A percentile compares a stretch with the other conserved stretches of the same genome.
These are phyloP conservation scores for Pseudomyrmex flavicornis DNA, from an alignment of 1,140 invertebrate genomes.

Conservation along the genomic window DNA sequence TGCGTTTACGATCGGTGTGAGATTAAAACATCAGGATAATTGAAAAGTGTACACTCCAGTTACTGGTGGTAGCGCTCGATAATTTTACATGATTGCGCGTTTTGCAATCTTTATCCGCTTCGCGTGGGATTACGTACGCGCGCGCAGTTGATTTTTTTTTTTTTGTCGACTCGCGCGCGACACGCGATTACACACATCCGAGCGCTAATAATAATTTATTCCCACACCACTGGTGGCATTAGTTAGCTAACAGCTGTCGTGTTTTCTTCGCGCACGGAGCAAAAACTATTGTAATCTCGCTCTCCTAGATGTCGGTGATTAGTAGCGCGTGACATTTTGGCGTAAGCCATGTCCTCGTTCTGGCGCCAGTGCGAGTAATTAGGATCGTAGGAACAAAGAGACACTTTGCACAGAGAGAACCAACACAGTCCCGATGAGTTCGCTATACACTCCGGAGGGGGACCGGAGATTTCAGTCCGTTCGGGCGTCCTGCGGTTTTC, in stretches of 20 bases:
- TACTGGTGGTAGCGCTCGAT: background rate
- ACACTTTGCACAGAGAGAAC: conserved; percentile 14
- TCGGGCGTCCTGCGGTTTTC: conserved; percentile 67
- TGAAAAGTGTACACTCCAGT: background rate
- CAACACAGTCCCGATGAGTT: background rate
- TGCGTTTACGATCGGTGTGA: background rate
- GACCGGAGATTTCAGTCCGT: conserved; percentile 16
- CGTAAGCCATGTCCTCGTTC: background rate
- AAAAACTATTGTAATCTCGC: background rate
- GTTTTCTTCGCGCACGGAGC: background rate
- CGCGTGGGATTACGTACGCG: background rate
- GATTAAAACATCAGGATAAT: conserved; percentile 4
- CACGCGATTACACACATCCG: background rate
- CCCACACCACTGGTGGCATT: background rate
- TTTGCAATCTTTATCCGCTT: conserved; percentile 6
- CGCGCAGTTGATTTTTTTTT: background rate
- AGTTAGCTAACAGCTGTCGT: background rate
- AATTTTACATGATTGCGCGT: background rate
- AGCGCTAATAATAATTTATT: conserved; percentile 13
- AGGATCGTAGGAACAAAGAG: background rate
- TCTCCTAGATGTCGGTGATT: conserved; percentile 15
- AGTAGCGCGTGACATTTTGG: conserved; percentile 16
- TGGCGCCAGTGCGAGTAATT: conserved; percentile 17
- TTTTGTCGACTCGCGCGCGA: too few species aligned
- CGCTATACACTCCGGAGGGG: background rate